phyloP scores from a whole-genome alignment of 2,113 vertebrate species.

The Propithecus coquereli region DNA sequence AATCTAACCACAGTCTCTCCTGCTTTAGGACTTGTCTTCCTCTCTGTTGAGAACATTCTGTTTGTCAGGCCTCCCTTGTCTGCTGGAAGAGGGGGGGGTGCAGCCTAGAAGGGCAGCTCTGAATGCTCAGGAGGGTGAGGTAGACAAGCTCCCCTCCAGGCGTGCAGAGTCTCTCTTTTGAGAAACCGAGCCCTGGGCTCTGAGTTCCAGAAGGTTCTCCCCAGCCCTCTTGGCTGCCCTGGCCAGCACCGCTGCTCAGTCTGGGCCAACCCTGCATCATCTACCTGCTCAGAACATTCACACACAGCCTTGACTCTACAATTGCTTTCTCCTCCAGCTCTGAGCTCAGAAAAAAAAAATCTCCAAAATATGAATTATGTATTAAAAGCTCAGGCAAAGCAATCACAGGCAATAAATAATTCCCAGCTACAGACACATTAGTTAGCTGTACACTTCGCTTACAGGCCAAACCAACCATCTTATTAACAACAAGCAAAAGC shows the following conservation, averaged over 20 bases:
- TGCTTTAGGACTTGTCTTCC: rapidly evolving
- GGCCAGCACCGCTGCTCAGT: rapidly evolving
- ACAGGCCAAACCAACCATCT: slow-evolving; percentile 8
- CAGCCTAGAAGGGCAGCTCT: not conserved
- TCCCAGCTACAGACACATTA: slow-evolving; percentile 68
- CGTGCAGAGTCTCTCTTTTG: not conserved
- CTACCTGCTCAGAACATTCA: not conserved
- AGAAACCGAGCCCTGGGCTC: too few relatives aligned
- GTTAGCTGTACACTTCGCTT: slow-evolving; percentile 32
- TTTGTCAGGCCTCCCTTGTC: rapidly evolving
- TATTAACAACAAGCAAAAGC: not conserved
- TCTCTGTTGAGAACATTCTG: rapidly evolving
- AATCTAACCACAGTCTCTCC: not conserved
- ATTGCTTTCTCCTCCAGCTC: not conserved
- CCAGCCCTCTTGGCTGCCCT: rapidly evolving
- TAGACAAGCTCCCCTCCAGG: not conserved
- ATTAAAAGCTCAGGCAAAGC: slow-evolving; percentile 71
- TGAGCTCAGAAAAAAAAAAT: not conserved
- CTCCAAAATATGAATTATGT: slow-evolving; percentile 77
- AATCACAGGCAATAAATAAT: slow-evolving; percentile 78
- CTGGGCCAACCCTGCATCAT: rapidly evolving
- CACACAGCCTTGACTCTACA: rapidly evolving
- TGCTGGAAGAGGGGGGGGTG: rapidly evolving
- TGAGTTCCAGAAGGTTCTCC: not conserved
- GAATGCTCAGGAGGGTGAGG: not conserved